Conservation (phyloP, 2,113 vertebrate genomes). For the Barnardius zonarius region DNA sequence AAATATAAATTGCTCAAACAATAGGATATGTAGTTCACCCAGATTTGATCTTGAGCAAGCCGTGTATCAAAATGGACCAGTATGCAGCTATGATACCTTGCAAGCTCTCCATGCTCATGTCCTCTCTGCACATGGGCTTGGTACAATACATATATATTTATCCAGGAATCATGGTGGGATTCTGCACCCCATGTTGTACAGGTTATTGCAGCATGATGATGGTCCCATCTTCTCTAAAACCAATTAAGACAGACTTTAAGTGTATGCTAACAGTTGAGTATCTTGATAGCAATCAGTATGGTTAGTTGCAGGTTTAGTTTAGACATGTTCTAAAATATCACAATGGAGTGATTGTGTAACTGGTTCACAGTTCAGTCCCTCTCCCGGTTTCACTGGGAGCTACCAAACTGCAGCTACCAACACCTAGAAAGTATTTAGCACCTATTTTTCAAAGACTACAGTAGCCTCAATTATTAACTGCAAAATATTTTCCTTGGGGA, state of each 20-base stretch:
- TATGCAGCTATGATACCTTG: not conserved
- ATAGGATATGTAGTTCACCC: not conserved
- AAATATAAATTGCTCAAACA: not conserved
- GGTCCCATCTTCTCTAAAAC: not conserved
- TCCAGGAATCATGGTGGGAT: not conserved
- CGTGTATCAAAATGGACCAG: not conserved
- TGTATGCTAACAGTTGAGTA: not conserved
- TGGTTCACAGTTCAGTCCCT: not conserved
- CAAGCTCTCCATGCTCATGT: not conserved
- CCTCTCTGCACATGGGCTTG: not conserved
- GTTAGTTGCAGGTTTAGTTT: not conserved
- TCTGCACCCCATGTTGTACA: accelerated
- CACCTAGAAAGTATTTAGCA: not conserved
- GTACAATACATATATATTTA: accelerated
- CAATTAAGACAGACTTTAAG: not conserved
- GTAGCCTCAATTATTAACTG: not conserved
- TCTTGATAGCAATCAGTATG: not conserved
- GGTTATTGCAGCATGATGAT: no score
- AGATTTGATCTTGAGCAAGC: not conserved
- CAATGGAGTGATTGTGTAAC: accelerated
- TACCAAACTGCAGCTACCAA: not conserved
- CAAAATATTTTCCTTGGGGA: not conserved
- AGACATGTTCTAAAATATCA: not conserved
- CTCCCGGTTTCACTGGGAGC: not conserved
- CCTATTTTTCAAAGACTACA: not conserved